Base-by-base conservation (phyloP, 2,888 invertebrate species). In the Pogonocherus hispidulus region DNA sequence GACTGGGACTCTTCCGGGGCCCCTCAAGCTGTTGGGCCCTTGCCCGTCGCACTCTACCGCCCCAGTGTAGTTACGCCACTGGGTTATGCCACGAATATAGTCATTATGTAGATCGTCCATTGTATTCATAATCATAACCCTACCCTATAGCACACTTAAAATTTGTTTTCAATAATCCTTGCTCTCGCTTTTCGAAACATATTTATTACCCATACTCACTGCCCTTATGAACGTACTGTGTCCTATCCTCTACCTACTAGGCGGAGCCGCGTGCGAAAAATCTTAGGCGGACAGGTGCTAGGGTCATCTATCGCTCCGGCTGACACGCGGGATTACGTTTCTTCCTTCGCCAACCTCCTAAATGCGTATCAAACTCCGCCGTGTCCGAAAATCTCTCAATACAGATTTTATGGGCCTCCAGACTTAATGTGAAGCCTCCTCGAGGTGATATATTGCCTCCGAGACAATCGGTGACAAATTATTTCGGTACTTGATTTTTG, bases 231-330 rank as follows among this genome's bases (percentile, higher is more conserved):
- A 60, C 54, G 37, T 66, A 63, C 62, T 66, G 66, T 70, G 72
- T 70, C 66, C 69, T 66, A 69, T 52, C 63, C 63, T 64, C 62
- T 63, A n/a, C n/a, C n/a, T 66, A 66, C 70, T 64, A 64, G 63
- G 65, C 51, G 63, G 66, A 70, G 70, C 72, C 68, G 60, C 80
- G 81, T 84, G 84, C 75, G 84, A 84, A 82, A 81, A 81, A 82
- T 82, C 82, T 79, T 80, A 81, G 79, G 73, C 69, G 75, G 75
- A 75, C 84, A 84, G 83, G 80, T 84, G 84, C 75, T 75, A 70
- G 75, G 81, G 82, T 82, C 84, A 84, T 84, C 84, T 81, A 84
- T 84, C 83, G 80, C 80, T 76, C 78, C 73, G 77, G 78, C 83
- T 83, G 83, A 83, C 82, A 81, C 75, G 78, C 76, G 78, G 82